Base-by-base conservation (phyloP, 2,113 vertebrate genomes). In the Acanthochromis polyacanthus region DNA sequence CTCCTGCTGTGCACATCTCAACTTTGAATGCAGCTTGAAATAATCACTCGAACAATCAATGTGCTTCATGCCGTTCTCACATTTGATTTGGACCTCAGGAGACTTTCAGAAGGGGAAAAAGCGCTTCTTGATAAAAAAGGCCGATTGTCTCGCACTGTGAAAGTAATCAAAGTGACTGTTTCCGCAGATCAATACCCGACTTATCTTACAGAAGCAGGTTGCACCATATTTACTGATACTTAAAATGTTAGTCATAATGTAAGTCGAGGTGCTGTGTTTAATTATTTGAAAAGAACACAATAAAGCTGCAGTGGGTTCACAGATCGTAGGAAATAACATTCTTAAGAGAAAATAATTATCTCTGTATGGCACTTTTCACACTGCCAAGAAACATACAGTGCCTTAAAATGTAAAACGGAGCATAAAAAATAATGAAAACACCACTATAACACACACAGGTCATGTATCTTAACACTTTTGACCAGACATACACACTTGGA, bases 21-120 rank as follows among this genome's bases (percentile, higher is more conserved):
- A 32, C 55, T 55, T 16, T 67, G 50, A 71, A 66, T 59, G 36
- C 5, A 16, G 30, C 36, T 55, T 53, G 20, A 52, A 80, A 53
- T 67, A 72, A 68, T 71, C 45, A 70, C 28, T 22, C 30, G 19
- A 56, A 22, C 30, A 38, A 53, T 69, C 23, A 64, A 43, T 50
- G 28, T 9, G 16, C 36, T 36, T 77, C 17, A 55, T 48, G 68
- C 48, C 11, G 15, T 48, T 63, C 72, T 77, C 19, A 61, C 36
- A 51, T 78, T 66, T 60, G 52, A 71, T 63, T 64, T 36, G 50
- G 10, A 59, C 56, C 46, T 80, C 28, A 43, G 67, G 23, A 20
- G 58, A 66, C 51, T 78, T 63, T 55, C 0, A 60, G 30, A 74
- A 38, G 32, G 3, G 6, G 20, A 22, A 50, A 58, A 51, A 67